These are phyloP conservation scores for Drosophila kikkawai DNA, from an alignment of 1,140 invertebrate species.

Conservation along the genomic window DNA sequence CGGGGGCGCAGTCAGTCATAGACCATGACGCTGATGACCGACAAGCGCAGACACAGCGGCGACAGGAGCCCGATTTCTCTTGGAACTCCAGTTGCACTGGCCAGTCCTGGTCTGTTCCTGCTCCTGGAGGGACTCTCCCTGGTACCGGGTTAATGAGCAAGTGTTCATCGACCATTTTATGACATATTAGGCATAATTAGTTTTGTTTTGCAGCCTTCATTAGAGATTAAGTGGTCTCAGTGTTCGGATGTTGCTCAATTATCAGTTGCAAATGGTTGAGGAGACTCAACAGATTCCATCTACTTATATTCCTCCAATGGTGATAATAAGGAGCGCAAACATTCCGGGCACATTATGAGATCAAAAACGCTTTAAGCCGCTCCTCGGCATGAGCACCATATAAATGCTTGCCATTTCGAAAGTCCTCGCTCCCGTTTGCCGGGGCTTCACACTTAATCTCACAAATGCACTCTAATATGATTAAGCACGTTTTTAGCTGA, in stretches of 20 bases:
- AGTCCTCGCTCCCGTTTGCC: slow-evolving; percentile 23
- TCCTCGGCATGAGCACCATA: slow-evolving; percentile 10
- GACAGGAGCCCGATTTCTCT: slow-evolving; percentile 30
- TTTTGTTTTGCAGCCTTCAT: slow-evolving; percentile 22
- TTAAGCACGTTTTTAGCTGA: slow-evolving; percentile 81
- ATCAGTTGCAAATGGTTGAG: background rate
- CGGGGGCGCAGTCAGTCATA: slow-evolving; percentile 13
- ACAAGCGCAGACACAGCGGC: slow-evolving; percentile 39
- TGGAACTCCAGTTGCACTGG: background rate
- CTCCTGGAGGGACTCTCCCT: background rate
- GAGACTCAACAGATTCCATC: background rate
- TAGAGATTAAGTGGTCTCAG: slow-evolving; percentile 3
- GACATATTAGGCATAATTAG: slow-evolving; percentile 44
- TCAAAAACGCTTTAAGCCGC: slow-evolving; percentile 28
- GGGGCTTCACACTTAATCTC: slow-evolving; percentile 71
- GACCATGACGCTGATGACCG: slow-evolving; percentile 55
- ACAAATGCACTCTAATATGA: slow-evolving; percentile 82
- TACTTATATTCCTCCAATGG: background rate
- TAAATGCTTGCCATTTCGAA: slow-evolving; percentile 24
- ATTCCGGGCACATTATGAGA: slow-evolving; percentile 31
- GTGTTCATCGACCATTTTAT: slow-evolving; percentile 57
- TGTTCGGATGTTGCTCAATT: slow-evolving; percentile 3
- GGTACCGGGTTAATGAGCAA: slow-evolving; percentile 40
- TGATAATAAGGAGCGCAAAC: slow-evolving; percentile 22
- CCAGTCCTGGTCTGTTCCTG: background rate